Evolutionary conservation across 2,113 vertebrate species (phyloP), one percentile per base, ranked within the genome.

Genomic region (Melanerpes formicivorus): DNA sequence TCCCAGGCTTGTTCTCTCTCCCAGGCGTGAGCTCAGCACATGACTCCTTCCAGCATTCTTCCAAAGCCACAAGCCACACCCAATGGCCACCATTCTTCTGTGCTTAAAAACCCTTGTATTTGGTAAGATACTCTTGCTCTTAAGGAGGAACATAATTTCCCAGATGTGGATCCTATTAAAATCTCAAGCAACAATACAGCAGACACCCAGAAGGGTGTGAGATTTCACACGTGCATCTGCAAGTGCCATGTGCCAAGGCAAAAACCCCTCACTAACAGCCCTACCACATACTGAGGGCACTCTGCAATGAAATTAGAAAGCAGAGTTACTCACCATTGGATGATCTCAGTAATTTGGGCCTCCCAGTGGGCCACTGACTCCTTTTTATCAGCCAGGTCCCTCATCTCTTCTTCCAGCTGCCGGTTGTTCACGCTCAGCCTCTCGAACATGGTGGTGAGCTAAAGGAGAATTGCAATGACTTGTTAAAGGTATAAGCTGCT

Each of bases 341-440:
- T 99, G 96, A 99, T 99, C 96, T 99, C 99, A 22, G 99, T 99
- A 97, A 99, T 99, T 71, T 99, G 99, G 79, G 99, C 99, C 97
- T 99, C 99, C 99, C 99, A 99, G 93, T 99, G 99, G 23, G 99
- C 99, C 9, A 99, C 99, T 0, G 99, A 99, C 96, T 99, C 99
- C 95, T 99, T 99, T 96, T 99, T 99, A 96, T 99, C 99, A 50
- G 99, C 98, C 87, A 99, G 96, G 92, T 99, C 99, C 95, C 98
- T 98, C 96, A 99, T 98, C 95, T 99, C 98, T 55, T 99, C 99
- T 96, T 99, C 99, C 96, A 99, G 98, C 90, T 99, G 99, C 74
- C 97, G 96, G 95, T 98, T 98, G 90, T 96, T 98, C 84, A 96
- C 70, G 94, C 97, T 98, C 96, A 99, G 58, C 84, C 97, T 98